phyloP scores from a whole-genome alignment of 2,797 vertebrate genomes.

The Iguana delicatissima region DNA sequence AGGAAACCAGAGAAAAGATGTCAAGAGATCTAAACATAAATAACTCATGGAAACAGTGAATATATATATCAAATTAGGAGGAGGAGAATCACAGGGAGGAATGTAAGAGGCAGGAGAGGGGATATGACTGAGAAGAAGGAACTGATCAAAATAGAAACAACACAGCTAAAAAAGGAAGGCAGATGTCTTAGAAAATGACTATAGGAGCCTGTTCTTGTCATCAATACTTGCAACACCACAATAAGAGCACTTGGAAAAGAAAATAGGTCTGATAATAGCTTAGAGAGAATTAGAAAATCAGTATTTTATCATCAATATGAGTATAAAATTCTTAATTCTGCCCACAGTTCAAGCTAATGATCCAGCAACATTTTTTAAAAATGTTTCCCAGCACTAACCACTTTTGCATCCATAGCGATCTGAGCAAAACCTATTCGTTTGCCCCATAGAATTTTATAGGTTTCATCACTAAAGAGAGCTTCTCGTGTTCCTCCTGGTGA shows the following conservation, averaged over 20 bases:
- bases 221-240: background rate
- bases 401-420: slow-evolving; percentile 33
- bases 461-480: slow-evolving; percentile 32
- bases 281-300: background rate
- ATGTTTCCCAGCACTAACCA: slow-evolving; percentile 28
- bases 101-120: too few species aligned
- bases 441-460: slow-evolving; percentile 25
- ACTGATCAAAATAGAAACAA: too few species aligned
- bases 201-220: too few species aligned
- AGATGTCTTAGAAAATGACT: too few species aligned
- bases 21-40: too few species aligned
- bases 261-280: background rate
- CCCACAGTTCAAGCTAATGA: background rate
- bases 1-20: too few species aligned
- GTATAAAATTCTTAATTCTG: background rate
- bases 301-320: background rate
- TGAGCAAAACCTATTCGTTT: slow-evolving; percentile 30
- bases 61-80: too few species aligned
- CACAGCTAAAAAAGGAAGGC: too few species aligned
- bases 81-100: too few species aligned
- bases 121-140: too few species aligned
- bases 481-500: slow-evolving; percentile 37
- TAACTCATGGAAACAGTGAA: too few species aligned
- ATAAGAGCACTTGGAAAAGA: background rate
- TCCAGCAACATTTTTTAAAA: background rate